These are phyloP conservation scores for Mechanitis messenoides DNA, from an alignment of 2,888 invertebrate genomes.

Conservation along the genomic window DNA sequence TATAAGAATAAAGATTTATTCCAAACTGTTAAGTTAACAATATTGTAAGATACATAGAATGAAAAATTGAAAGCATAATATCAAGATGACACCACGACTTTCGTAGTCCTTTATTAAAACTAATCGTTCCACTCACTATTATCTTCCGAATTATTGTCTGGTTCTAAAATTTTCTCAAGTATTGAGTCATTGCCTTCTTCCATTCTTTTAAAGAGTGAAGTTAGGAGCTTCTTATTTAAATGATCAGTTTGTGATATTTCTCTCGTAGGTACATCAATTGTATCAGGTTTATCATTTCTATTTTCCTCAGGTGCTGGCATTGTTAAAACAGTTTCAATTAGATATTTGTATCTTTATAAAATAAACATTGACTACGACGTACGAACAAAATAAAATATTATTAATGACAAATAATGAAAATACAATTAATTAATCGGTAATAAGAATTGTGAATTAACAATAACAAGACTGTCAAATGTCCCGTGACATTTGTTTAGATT, in stretches of 20 bases:
- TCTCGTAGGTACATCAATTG: slow-evolving; percentile 49
- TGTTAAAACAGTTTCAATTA: slow-evolving; percentile 7
- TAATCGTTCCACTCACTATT: slow-evolving; percentile 56
- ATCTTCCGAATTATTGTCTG: slow-evolving; percentile 47
- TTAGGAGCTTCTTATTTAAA: slow-evolving; percentile 80
- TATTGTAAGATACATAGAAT: too few relatives aligned
- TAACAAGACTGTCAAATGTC: too few relatives aligned
- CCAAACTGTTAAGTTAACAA: too few relatives aligned
- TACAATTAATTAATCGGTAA: too few relatives aligned
- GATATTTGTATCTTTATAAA: neutral
- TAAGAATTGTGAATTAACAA: too few relatives aligned
- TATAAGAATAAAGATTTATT: slow-evolving; percentile 7
- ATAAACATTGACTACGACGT: too few relatives aligned
- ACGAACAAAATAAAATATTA: too few relatives aligned
- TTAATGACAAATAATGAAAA: too few relatives aligned
- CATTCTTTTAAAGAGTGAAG: slow-evolving; percentile 78
- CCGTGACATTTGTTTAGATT: too few relatives aligned
- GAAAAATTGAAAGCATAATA: too few relatives aligned
- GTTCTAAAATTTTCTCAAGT: slow-evolving; percentile 52
- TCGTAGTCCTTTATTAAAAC: too few relatives aligned
- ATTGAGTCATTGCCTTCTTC: slow-evolving; percentile 62
- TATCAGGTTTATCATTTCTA: slow-evolving; percentile 38
- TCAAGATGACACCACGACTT: too few relatives aligned
- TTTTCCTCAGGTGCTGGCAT: slow-evolving; percentile 60
- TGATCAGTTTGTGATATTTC: slow-evolving; percentile 80